phyloP scores from a whole-genome alignment of 2,797 vertebrate genomes.

The Monodelphis domestica region DNA sequence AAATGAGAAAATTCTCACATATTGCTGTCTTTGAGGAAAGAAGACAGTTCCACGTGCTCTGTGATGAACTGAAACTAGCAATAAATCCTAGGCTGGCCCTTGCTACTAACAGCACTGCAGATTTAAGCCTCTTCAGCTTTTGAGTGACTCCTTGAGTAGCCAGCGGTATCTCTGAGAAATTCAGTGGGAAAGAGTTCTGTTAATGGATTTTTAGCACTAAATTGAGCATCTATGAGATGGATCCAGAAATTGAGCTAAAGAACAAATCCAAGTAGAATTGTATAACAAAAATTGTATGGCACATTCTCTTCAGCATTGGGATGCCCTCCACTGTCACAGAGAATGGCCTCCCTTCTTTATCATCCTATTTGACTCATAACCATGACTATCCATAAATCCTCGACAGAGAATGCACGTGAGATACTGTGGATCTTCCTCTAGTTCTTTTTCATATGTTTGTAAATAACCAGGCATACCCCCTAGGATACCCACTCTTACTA shows the following conservation, averaged over 20 bases:
- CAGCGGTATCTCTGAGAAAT: neutral
- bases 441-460: neutral
- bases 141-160: neutral
- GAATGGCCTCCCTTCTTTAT: neutral
- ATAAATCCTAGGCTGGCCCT: neutral
- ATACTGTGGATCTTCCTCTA: neutral
- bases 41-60: neutral
- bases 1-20: neutral
- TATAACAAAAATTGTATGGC: neutral
- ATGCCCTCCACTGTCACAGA: neutral
- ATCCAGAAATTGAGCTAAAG: neutral
- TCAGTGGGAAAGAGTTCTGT: neutral
- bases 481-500: neutral
- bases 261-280: neutral
- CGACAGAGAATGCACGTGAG: neutral
- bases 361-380: neutral
- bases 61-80: neutral
- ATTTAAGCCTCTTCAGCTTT: neutral
- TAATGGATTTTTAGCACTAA: neutral
- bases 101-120: neutral
- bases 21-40: neutral
- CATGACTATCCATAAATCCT: neutral
- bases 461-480: neutral
- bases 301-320: neutral
- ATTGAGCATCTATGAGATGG: neutral